These are phyloP conservation scores for Ichneumoninae sp. DNA, from an alignment of 2,888 invertebrate genomes.

Conservation along the genomic window DNA sequence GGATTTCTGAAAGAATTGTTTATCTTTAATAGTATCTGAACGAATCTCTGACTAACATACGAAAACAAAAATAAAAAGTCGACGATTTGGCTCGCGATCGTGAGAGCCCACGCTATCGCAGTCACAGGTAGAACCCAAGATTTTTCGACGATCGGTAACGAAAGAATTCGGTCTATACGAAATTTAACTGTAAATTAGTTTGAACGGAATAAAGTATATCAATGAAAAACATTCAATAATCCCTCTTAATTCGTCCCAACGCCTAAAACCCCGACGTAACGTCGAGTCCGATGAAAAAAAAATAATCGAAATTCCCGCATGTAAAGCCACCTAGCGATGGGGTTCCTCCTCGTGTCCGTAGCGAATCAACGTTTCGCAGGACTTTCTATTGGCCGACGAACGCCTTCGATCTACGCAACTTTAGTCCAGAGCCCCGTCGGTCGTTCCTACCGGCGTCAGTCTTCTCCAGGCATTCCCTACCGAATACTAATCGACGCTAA, in stretches of 20 bases:
- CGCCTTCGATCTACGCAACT: slow-evolving; percentile 58
- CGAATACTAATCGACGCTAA: slow-evolving; percentile 36
- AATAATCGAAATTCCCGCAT: slow-evolving; percentile 49
- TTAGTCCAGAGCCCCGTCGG: slow-evolving; percentile 44
- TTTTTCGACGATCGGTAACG: slow-evolving; percentile 18
- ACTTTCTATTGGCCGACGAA: slow-evolving; percentile 40
- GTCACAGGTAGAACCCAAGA: slow-evolving; percentile 7
- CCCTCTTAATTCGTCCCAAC: neutral
- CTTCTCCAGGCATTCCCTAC: slow-evolving; percentile 64
- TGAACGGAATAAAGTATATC: slow-evolving; percentile 55
- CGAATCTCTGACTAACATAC: slow-evolving; percentile 11
- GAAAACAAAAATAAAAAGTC: neutral
- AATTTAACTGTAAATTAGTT: slow-evolving; percentile 58
- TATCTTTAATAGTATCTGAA: slow-evolving; percentile 17
- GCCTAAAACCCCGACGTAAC: neutral
- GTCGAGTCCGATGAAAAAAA: neutral
- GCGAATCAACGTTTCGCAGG: slow-evolving; percentile 40
- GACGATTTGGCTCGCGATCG: neutral
- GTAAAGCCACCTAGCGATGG: slow-evolving; percentile 35
- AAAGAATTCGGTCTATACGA: slow-evolving; percentile 34
- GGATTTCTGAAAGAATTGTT: neutral
- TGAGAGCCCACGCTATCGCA: neutral
- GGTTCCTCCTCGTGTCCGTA: neutral
- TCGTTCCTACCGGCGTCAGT: slow-evolving; percentile 64
- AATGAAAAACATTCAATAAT: slow-evolving; percentile 13